Conservation (phyloP, 2,888 invertebrate species). For the Cremastinae sp. region DNA sequence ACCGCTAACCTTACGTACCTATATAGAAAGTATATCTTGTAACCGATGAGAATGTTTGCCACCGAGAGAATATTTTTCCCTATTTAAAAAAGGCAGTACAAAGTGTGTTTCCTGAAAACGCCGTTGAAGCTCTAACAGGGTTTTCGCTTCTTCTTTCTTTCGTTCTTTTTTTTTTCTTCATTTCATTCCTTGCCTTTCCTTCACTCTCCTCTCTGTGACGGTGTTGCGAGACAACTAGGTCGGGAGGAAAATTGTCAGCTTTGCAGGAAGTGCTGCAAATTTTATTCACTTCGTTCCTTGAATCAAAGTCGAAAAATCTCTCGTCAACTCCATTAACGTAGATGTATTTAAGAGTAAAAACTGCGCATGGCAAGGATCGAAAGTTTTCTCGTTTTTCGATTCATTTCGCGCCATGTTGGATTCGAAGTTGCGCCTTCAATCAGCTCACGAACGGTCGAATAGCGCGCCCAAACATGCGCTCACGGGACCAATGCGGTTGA, state of each 20-base stretch:
- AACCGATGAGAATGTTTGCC: neutral
- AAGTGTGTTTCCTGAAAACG: slow-evolving; percentile 59
- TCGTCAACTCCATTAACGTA: slow-evolving; percentile 38
- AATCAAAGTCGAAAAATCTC: slow-evolving; percentile 60
- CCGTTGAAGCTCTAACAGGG: slow-evolving; percentile 25
- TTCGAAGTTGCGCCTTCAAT: too few relatives aligned
- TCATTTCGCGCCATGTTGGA: too few relatives aligned
- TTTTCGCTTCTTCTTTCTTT: slow-evolving; percentile 40
- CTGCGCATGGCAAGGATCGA: slow-evolving; percentile 29
- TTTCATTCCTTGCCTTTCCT: neutral
- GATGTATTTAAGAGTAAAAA: slow-evolving; percentile 22
- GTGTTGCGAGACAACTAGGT: slow-evolving; percentile 54
- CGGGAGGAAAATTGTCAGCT: slow-evolving; percentile 44
- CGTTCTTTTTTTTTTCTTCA: slow-evolving; percentile 31
- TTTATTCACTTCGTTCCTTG: slow-evolving; percentile 69
- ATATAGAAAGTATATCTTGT: slow-evolving; percentile 7
- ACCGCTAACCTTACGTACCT: slow-evolving; percentile 13
- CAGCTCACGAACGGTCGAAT: too few relatives aligned
- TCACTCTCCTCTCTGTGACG: slow-evolving; percentile 40
- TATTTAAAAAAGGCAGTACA: slow-evolving; percentile 63
- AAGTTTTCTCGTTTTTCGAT: neutral
- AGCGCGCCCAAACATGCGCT: too few relatives aligned
- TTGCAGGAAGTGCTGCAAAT: slow-evolving; percentile 65
- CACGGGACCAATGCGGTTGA: too few relatives aligned
- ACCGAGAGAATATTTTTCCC: slow-evolving; percentile 63